Base-by-base conservation (phyloP, 2,888 invertebrate species). In the Nymphalis c-album region DNA sequence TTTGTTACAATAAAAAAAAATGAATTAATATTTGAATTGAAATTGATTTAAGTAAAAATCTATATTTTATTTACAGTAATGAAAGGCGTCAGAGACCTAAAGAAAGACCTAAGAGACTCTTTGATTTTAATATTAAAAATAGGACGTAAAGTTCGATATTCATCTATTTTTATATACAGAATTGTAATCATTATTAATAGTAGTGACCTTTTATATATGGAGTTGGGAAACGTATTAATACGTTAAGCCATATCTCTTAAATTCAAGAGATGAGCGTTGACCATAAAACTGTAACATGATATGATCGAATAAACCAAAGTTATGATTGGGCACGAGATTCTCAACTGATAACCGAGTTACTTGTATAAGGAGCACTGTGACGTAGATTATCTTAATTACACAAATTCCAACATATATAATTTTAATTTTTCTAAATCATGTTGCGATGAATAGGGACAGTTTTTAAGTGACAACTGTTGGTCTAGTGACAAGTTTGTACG, bases 361-460 rank as follows among this genome's bases (percentile, higher is more conserved):
- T 22, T 47, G 48, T 47, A 46, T 62, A 35, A 66, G 51, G 53
- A 60, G n/a, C 45, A 35, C 16, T 31, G 4, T 51, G 13, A 31
- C 45, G 46, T 47, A 67, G 70, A 70, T 70, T 67, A 70, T 70
- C 70, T 70, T 60, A 67, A 67, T 64, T 64, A 70, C 65, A 45
- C 18, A 26, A 45, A 67, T 70, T 48, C 67, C 64, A 45, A 53
- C 61, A 50, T 69, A 35, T 46, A 40, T 17, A 51, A 55, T 47
- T 26, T 18, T 16, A 47, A n/a, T 47, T 46, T 55, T 65, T 17
- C 16, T 18, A 57, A 35, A 57, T 57, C 4, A 57, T 40, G n/a
- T 18, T 40, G 8, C 53, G 26, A 31, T 31, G 48, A 50, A n/a
- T 53, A 17, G 53, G n/a, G 26, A 60, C 51, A 51, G 46, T 58